Conservation (phyloP, 2,888 invertebrate genomes). For the Cheilosia variabilis region DNA sequence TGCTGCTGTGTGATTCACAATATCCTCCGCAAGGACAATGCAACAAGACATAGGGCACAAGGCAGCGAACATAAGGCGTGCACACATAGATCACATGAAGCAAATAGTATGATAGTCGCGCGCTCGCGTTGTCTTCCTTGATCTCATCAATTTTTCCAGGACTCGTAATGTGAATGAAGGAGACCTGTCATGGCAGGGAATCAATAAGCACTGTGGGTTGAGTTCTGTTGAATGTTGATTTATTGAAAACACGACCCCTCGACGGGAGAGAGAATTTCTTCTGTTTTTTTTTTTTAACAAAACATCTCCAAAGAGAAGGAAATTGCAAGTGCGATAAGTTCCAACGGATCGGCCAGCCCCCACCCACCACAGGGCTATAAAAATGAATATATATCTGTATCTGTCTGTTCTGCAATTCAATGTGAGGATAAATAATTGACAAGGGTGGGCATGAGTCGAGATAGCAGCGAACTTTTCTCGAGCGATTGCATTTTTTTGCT, state of each 20-base stretch:
- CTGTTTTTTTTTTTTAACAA: slow-evolving; percentile 16
- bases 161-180: slow-evolving; percentile 61
- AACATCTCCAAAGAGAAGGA: slow-evolving; percentile 40
- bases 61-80: slow-evolving; percentile 15
- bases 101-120: slow-evolving; percentile 1
- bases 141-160: slow-evolving; percentile 73
- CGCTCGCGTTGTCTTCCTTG: slow-evolving; percentile 54
- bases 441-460: slow-evolving; percentile 58
- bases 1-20: slow-evolving; percentile 37
- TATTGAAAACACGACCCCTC: slow-evolving; percentile 70
- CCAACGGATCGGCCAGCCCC: slow-evolving; percentile 56
- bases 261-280: background rate
- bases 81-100: slow-evolving; percentile 31
- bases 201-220: slow-evolving; percentile 41
- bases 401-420: slow-evolving; percentile 73
- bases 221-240: slow-evolving; percentile 68
- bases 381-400: slow-evolving; percentile 52
- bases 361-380: slow-evolving; percentile 54
- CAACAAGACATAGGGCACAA: slow-evolving; percentile 52
- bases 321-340: slow-evolving; percentile 75
- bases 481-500: slow-evolving; percentile 52
- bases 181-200: slow-evolving; percentile 34
- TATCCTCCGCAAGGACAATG: slow-evolving; percentile 66
- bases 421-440: slow-evolving; percentile 74
- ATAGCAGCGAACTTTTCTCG: slow-evolving; percentile 37